Base-by-base conservation (phyloP, 2,113 vertebrate species). In the Syrmaticus mikado region DNA sequence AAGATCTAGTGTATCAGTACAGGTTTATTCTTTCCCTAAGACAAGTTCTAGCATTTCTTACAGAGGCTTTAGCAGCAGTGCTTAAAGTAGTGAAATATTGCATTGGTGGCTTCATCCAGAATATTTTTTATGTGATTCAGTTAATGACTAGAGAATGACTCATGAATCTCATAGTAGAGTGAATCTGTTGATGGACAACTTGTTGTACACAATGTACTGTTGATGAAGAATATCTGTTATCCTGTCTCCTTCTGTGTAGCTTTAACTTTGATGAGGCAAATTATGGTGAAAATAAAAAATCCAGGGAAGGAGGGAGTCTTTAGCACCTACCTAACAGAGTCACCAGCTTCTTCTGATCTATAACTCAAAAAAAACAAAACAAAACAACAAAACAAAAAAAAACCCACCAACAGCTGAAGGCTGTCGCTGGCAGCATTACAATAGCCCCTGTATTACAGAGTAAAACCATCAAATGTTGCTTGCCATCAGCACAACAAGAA, bases 361-460 rank as follows among this genome's bases (percentile, higher is more conserved):
- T 38, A 62, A 15, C 36, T 50, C n/a, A n/a, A 70, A 21, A 14
- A 68, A 18, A 52, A 25, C 24, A 48, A 24, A 48, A 19, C 8
- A 21, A 48, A 22, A 10, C 10, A 21, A 17, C 43, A 43, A 43
- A 43, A 12, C 10, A 43, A 18, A 45, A 3, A 50, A 50, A 50
- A n/a, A n/a, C n/a, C n/a, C n/a, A n/a, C n/a, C 25, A 52, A 14
- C 3, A 2, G 0, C 43, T 76, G 46, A 32, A 74, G 53, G 48
- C 24, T 85, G 22, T 30, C 10, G 28, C 73, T 84, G 60, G 30
- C 34, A 65, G 24, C 6, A 2, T 24, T 50, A 18, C 8, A 67
- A 18, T 22, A 45, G 18, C 38, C 2, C 13, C 8, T 75, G 1
- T 27, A 24, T 67, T 30, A 82, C 0, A 1, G 16, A 21, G 4